Evolutionary conservation across 2,113 vertebrate species (phyloP), one percentile per base, ranked within the genome.

Genomic region (Oplegnathus fasciatus): DNA sequence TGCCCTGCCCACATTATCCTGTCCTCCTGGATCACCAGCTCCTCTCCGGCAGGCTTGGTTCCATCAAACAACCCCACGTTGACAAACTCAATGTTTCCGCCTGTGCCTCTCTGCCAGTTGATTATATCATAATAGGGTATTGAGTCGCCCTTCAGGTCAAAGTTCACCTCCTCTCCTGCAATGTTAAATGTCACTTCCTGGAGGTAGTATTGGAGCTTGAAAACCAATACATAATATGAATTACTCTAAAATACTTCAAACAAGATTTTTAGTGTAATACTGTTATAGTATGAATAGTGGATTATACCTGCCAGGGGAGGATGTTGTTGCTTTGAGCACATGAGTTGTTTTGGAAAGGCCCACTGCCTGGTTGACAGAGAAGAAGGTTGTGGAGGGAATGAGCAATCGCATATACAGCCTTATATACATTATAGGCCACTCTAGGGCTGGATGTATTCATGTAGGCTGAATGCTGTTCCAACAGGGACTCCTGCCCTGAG

Each of bases 51-150:
- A 65, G 90, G 83, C 52, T 91, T 93, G 71, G 93, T 93, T 55
- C 94, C 94, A 84, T 95, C 96, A 70, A 95, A 96, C 83, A 95
- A 78, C n/a, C 95, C 95, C 61, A 95, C 94, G 20, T 88, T 93
- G 77, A 95, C 74, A 86, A 95, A 94, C 65, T 94, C 92, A 89
- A 85, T 93, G 66, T 88, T 95, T 18, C 94, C 94, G 7, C 68
- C 75, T 17, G 83, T 72, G 20, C 91, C 91, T 80, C 84, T 93
- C 84, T 96, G 95, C 96, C 96, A 96, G 90, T 95, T 96, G 72
- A 96, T 94, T 26, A 96, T 73, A 84, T 96, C 96, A 78, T 96
- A 96, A 55, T 95, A 95, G 8, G 95, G 94, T 50, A 94, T 87
- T 0, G 95, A 93, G 85, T 96, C 95, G 1, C 96, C 96, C 46